A percentile compares a stretch with the other conserved stretches of the same genome.
phyloP scores from a whole-genome alignment of 1,140 invertebrate genomes.

The Microplitis mediator region DNA sequence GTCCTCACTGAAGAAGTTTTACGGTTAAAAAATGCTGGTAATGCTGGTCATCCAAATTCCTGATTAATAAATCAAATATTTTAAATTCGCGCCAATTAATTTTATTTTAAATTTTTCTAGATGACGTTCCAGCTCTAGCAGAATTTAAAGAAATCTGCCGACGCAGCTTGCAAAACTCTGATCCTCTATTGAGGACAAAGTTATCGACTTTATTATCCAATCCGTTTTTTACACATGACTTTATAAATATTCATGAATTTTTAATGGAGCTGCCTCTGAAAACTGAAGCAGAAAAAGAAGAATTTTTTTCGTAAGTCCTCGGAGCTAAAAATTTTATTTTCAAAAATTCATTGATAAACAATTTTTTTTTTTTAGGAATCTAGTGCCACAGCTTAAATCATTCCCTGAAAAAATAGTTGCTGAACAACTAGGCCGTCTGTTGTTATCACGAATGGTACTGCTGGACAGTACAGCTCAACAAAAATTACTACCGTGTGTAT shows the following conservation, averaged over 20 bases:
- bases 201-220: constrained; percentile 71
- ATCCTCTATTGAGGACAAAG: constrained; percentile 66
- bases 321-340: background rate
- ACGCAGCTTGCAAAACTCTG: constrained; percentile 67
- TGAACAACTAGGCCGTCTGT: constrained; percentile 73
- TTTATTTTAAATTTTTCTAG: constrained; percentile 52
- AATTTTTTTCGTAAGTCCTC: constrained; percentile 72
- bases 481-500: constrained; percentile 75
- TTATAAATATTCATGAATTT: constrained; percentile 81
- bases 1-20: constrained; percentile 78
- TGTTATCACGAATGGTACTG: constrained; percentile 82
- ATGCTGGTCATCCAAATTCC: background rate
- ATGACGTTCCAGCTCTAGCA: constrained; percentile 69
- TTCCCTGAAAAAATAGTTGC: constrained; percentile 81
- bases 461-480: constrained; percentile 78
- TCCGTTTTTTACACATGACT: constrained; percentile 81
- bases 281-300: constrained; percentile 72
- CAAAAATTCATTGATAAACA: constrained; percentile 8
- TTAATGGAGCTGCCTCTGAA: constrained; percentile 81
- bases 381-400: constrained; percentile 68
- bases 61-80: background rate
- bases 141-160: constrained; percentile 74
- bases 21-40: constrained; percentile 65
- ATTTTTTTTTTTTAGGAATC: constrained; percentile 48
- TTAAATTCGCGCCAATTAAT: background rate